These are phyloP conservation scores for Aphidius ervi DNA, from an alignment of 1,140 invertebrate species.

Conservation along the genomic window DNA sequence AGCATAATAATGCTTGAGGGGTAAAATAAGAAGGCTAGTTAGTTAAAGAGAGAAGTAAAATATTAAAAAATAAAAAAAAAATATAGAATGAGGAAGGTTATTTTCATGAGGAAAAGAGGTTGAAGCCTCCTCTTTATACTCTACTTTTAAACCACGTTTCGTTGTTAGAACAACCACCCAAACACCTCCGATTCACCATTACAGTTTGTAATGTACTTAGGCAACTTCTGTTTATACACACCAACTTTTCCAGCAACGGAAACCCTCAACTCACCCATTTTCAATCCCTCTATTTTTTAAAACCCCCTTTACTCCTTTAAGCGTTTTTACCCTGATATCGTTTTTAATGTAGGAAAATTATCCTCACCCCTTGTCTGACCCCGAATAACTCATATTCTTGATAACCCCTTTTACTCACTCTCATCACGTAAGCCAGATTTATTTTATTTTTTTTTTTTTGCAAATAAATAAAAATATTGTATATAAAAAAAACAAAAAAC, in stretches of 20 bases:
- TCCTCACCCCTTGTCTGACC: constrained; percentile 31
- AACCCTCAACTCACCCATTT: constrained; percentile 16
- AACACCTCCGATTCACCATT: constrained; percentile 48
- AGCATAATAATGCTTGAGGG: constrained; percentile 47
- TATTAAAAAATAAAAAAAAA: neutral
- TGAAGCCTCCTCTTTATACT: constrained; percentile 22
- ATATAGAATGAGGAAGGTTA: constrained; percentile 19
- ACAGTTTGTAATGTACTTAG: constrained; percentile 55
- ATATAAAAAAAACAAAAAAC: neutral
- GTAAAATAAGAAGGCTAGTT: neutral
- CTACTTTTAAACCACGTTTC: constrained; percentile 20
- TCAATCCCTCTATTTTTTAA: neutral
- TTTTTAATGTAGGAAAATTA: constrained; percentile 52
- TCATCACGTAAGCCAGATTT: neutral
- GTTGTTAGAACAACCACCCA: constrained; percentile 29
- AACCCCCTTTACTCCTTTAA: neutral
- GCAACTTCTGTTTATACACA: constrained; percentile 54
- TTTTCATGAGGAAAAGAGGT: constrained; percentile 26
- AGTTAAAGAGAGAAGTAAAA: constrained; percentile 3
- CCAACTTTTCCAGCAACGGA: constrained; percentile 42
- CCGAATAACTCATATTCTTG: neutral
- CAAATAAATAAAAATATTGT: neutral
- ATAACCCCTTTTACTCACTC: constrained; percentile 3
- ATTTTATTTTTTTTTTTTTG: neutral
- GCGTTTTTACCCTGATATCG: constrained; percentile 44